Base-by-base conservation (phyloP, 2,113 vertebrate genomes). In the Ameiurus melas region DNA sequence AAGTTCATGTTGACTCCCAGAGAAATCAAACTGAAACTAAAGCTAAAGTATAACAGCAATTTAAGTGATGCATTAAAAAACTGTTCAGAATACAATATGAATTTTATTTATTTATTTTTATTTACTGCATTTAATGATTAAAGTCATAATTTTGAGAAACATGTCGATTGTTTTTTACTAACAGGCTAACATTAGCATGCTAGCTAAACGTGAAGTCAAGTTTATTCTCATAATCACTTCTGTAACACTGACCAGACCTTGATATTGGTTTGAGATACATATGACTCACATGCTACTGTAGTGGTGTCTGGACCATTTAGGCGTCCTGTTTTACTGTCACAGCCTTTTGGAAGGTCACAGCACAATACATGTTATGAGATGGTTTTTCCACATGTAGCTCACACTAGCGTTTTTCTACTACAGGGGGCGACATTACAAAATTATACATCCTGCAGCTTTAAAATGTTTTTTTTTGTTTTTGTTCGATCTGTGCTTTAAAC, bases 371-470 rank as follows among this genome's bases (percentile, higher is more conserved):
- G 5, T 70, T 33, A 33, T 1, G 66, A 33, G 66, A 36, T 75
- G 1, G 36, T 75, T 75, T 43, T 47, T 36, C 70, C 68, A 17
- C 30, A 36, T 36, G 6, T 39, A 73, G 33, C 33, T 20, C 33
- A 43, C 19, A 20, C 36, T 39, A 43, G 9, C 4, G 22, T 43
- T 75, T 43, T 43, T 33, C 19, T 39, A 20, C 20, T 75, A 39
- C 36, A 75, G 36, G 36, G 68, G 71, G 39, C 7, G 22, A 30
- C 51, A 80, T 80, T 79, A 80, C 47, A 80, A 80, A 82, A 82
- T 60, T 17, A 30, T 80, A n/a, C 25, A 75, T 27, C 39, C 22
- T 77, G 20, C 47, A 43, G 71, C 43, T 78, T 53, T n/a, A 53
- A 25, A 47, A 10, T 10, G 47, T 7, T 47, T 47, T 47, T 10